These are phyloP conservation scores for Daboia siamensis DNA, from an alignment of 2,113 vertebrate species.

Conservation along the genomic window DNA sequence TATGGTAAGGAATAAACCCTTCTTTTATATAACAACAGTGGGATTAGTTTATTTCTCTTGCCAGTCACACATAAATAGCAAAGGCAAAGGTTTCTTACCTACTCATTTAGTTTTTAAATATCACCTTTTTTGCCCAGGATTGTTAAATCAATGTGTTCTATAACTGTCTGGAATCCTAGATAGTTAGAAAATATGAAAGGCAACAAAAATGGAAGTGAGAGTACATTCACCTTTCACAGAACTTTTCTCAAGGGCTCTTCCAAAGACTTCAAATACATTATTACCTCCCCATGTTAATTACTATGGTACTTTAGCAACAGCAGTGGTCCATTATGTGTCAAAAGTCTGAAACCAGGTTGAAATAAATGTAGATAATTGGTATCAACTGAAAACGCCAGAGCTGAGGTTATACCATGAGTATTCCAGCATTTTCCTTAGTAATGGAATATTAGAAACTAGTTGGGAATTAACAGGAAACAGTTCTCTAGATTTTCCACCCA, in stretches of 20 bases:
- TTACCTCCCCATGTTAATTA: neutral
- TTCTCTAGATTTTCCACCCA: neutral
- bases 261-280: neutral
- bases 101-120: neutral
- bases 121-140: neutral
- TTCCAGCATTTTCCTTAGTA: neutral
- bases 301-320: neutral
- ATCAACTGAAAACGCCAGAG: neutral
- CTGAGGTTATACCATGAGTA: neutral
- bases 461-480: neutral
- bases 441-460: neutral
- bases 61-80: neutral
- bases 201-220: neutral
- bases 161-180: neutral
- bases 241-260: neutral
- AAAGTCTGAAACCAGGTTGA: neutral
- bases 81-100: neutral
- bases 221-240: neutral
- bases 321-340: neutral
- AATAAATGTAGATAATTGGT: neutral
- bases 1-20: slow-evolving; percentile 2
- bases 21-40: slow-evolving; percentile 42
- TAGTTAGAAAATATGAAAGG: neutral
- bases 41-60: neutral
- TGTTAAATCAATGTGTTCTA: neutral